Percentiles rank a stretch among this genome's conserved stretches.
Conservation (phyloP, 1,140 invertebrate genomes). For the Psilanteris sp. region DNA sequence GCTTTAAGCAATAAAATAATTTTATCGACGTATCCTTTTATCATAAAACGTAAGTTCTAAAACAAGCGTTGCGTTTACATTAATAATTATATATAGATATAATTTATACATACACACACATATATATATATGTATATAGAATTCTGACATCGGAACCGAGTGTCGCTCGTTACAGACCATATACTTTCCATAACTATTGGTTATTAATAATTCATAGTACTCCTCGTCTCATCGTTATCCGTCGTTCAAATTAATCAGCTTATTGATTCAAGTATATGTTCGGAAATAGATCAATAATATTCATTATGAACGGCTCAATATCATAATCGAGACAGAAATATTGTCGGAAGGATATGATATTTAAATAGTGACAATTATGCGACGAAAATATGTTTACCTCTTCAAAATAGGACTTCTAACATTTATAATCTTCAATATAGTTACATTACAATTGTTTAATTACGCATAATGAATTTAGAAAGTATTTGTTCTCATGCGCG, state of each 20-base stretch:
- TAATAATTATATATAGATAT: too few species aligned
- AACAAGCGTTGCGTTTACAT: conserved; percentile 25
- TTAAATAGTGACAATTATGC: too few species aligned
- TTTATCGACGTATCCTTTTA: conserved; percentile 28
- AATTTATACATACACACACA: too few species aligned
- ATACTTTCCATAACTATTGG: conserved; percentile 50
- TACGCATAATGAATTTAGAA: too few species aligned
- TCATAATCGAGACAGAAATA: not conserved
- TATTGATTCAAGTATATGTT: conserved; percentile 37
- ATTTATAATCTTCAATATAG: too few species aligned
- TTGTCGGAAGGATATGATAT: too few species aligned
- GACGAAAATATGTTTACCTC: too few species aligned
- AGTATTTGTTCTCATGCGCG: too few species aligned
- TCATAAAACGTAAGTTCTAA: conserved; percentile 23
- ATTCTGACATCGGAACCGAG: conserved; percentile 69
- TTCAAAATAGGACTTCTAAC: too few species aligned
- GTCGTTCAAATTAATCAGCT: conserved; percentile 39
- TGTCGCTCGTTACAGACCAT: conserved; percentile 69
- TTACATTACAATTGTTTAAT: too few species aligned
- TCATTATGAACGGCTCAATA: not conserved
- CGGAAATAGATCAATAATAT: conserved; percentile 17
- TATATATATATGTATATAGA: too few species aligned
- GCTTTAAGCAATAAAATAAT: conserved; percentile 1
- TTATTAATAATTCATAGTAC: conserved; percentile 55
- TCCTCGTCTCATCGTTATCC: conserved; percentile 32